Base-by-base conservation (phyloP, 2,888 invertebrate species). In the Cephus nigrinus region DNA sequence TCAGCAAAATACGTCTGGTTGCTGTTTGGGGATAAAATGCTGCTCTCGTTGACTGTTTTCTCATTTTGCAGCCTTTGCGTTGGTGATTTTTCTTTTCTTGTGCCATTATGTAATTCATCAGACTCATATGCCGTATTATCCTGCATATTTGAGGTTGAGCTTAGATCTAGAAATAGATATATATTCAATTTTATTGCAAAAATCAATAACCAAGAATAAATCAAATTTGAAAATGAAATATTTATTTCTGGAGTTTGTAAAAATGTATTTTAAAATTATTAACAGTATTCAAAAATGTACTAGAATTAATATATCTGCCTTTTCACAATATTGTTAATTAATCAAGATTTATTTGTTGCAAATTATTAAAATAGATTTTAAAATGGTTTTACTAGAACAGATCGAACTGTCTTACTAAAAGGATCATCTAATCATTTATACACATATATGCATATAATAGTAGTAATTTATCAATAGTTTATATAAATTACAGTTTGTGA, bases 1-100 rank as follows among this genome's bases (percentile, higher is more conserved):
- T 95, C 94, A 4, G 93, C 93, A 86, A 94, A 94, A 86, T 95
- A 95, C 0, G 95, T 94, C 80, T 93, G 92, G 79, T 88, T 87
- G 32, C 69, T 78, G n/a, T 80, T 85, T 0, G 86, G 84, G 12
- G 89, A 83, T 23, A 90, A 77, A 0, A 83, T 83, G 0, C 90
- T 89, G 69, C 77, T 88, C 79, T 90, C 90, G 2, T 55, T 55
- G 23, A 1, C 55, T 55, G 55, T 23, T 23, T 23, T 55, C 5
- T 55, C 23, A 55, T 55, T 23, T 23, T 15, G 55, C 23, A 55
- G 23, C 9, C 23, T 55, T 55, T 55, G 55, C 15, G 55, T 55
- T 55, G 9, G 23, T 23, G 55, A 55, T 9, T 55, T 9, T 40
- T 23, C 40, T 5, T 23, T 40, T 40, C 23, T 40, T 55, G 55